phyloP scores from a whole-genome alignment of 2,797 vertebrate genomes.

The Cyclopterus lumpus region DNA sequence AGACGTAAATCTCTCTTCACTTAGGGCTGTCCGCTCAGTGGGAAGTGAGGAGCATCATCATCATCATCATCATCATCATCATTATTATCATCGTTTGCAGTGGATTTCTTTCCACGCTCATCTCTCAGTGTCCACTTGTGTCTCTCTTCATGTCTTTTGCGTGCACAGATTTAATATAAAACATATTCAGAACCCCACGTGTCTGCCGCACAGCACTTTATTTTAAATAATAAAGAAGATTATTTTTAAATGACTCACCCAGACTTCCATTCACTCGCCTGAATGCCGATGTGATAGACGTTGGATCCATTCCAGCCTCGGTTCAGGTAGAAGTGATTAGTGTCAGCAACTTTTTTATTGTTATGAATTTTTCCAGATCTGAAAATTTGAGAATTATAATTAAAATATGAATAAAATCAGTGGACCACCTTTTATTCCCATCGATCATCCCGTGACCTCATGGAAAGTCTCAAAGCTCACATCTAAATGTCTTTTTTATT shows the following conservation, averaged over 20 bases:
- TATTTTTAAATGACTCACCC: too few species aligned
- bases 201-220: too few species aligned
- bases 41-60: constrained; percentile 2
- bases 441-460: not conserved
- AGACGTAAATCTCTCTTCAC: constrained; percentile 50
- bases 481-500: not conserved
- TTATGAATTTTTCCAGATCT: not conserved
- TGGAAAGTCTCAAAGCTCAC: not conserved
- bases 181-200: not conserved
- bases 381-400: not conserved
- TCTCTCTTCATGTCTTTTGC: not conserved
- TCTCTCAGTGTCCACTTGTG: not conserved
- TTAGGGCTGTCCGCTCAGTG: constrained; percentile 12
- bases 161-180: not conserved
- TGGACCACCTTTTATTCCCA: not conserved
- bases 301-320: too few species aligned
- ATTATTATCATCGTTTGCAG: constrained; percentile 8
- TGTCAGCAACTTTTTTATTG: too few species aligned
- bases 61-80: not conserved
- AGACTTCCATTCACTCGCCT: too few species aligned
- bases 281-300: too few species aligned
- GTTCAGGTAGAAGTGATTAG: too few species aligned
- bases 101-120: constrained; percentile 18
- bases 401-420: not conserved
- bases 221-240: too few species aligned